Base-by-base conservation (phyloP, 2,888 invertebrate genomes). In the Scrobipalpa costella region DNA sequence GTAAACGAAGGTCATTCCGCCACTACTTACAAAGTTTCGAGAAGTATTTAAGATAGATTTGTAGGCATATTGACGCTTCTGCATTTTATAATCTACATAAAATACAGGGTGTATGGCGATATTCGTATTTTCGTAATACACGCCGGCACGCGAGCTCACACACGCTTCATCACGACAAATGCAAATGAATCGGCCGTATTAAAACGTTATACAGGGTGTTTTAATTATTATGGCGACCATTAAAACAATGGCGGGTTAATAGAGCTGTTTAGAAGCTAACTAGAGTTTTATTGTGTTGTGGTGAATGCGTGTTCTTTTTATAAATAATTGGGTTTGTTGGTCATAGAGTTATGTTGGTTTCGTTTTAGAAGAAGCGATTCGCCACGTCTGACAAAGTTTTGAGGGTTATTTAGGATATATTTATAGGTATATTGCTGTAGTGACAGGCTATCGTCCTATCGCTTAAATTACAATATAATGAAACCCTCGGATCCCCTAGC, bases 151-250 rank as follows among this genome's bases (percentile, higher is more conserved):
- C 89, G 79, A 89, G 80, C 87, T 87, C 86, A 87, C 86, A 87
- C 86, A 83, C 82, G 83, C 84, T 80, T 76, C 75, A 73, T 78
- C 83, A 84, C 85, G 86, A 88, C 89, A 86, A 89, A 89, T 88
- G 87, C 86, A 89, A 90, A 90, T 89, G 87, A 88, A 87, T 84
- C 84, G 78, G 83, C 81, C 82, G 80, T 74, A 79, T 86, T 85
- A 86, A 83, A 83, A 79, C 72, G 75, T 61, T 67, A 64, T 82
- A 88, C 78, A 86, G 86, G 83, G 50, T 82, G 88, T 65, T 81
- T 61, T 59, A 47, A 47, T 61, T 61, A 21, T 52, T 52, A 52
- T 27, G 27, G 44, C 40, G 17, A 15, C 27, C 34, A 15, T 55
- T 55, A 55, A 55, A 34, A 55, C 55, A 15, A 55, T 55, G 55